Base-by-base conservation (phyloP, 2,797 vertebrate species). In the Sebastes wilsoni region DNA sequence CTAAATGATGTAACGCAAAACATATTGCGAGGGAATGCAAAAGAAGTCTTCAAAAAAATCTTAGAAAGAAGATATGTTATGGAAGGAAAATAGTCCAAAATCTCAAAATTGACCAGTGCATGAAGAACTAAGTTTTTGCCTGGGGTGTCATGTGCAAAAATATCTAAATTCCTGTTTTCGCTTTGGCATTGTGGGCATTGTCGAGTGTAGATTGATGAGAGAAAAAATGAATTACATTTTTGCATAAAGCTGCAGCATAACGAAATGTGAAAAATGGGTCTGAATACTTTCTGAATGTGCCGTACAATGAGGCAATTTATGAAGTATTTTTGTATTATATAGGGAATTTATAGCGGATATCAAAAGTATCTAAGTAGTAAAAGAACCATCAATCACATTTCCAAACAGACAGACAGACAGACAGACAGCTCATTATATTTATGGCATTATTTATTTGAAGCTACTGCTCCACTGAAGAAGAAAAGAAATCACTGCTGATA, bases 371-470 rank as follows among this genome's bases (percentile, higher is more conserved):
- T 38, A 13, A 38, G 36, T 38, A 55, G 22, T 25, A 3, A n/a
- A 56, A 65, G 11, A 68, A 13, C 2, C 36, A 38, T 38, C 12
- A 38, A 42, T 56, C 20, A 12, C 34, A 61, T 73, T 36, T 77
- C 23, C 32, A 25, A 34, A 34, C 8, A 70, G n/a, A 38, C 14
- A 38, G 14, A 27, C 16, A 59, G 6, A 30, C n/a, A 58, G 65
- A 75, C 23, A 36, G 4, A 12, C 11, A 71, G 4, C 4, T 82
- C 22, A 1, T 70, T 6, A 56, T 42, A 7, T 79, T 82, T 36
- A 75, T 75, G 74, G 60, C 75, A 58, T 83, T 75, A 58, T 89
- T 89, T 91, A 90, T 89, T 88, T 87, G 74, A 89, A 87, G 79
- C 76, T 64, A 13, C 55, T 27, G 79, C 87, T 89, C 67, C 80